Evolutionary conservation across 1,140 invertebrate genomes (phyloP).

Genomic region (Cyclina sinensis): DNA sequence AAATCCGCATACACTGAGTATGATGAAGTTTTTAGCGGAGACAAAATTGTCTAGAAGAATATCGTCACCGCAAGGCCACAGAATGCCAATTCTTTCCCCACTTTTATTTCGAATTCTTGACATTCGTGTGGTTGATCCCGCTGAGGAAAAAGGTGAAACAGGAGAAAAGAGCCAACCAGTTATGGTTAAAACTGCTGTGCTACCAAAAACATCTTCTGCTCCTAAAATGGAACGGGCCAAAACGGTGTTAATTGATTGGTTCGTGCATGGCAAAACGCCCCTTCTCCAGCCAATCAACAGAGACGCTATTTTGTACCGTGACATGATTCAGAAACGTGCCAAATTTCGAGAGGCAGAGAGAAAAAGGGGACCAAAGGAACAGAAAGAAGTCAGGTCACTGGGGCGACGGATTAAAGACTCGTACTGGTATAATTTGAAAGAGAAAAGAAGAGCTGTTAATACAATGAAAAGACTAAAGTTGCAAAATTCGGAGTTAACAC

Average conservation of each 20-base stretch:
- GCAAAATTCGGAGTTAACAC: conserved; percentile 51
- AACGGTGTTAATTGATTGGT: conserved; percentile 67
- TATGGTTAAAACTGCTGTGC: not conserved
- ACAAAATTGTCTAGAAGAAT: conserved; percentile 45
- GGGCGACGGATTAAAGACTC: conserved; percentile 57
- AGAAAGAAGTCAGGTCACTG: conserved; percentile 36
- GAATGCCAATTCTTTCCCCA: conserved; percentile 56
- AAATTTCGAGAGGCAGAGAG: conserved; percentile 30
- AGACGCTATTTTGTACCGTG: conserved; percentile 66
- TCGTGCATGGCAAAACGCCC: conserved; percentile 63
- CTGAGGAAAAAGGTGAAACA: not conserved
- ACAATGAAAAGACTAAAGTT: conserved; percentile 63
- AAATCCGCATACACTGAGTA: conserved; percentile 51
- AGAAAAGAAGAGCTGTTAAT: conserved; percentile 45
- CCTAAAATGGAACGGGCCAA: conserved; percentile 44
- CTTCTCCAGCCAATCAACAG: conserved; percentile 65
- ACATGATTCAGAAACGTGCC: conserved; percentile 66
- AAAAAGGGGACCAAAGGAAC: conserved; percentile 47
- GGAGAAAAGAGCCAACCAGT: not conserved
- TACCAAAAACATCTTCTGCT: not conserved
- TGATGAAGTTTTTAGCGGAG: conserved; percentile 66
- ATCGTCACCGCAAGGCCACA: conserved; percentile 40
- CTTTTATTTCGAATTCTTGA: conserved; percentile 60
- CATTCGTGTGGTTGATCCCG: conserved; percentile 58
- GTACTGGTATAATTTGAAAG: conserved; percentile 56